phyloP scores from a whole-genome alignment of 2,888 invertebrate genomes.

The Tetropium fuscum region DNA sequence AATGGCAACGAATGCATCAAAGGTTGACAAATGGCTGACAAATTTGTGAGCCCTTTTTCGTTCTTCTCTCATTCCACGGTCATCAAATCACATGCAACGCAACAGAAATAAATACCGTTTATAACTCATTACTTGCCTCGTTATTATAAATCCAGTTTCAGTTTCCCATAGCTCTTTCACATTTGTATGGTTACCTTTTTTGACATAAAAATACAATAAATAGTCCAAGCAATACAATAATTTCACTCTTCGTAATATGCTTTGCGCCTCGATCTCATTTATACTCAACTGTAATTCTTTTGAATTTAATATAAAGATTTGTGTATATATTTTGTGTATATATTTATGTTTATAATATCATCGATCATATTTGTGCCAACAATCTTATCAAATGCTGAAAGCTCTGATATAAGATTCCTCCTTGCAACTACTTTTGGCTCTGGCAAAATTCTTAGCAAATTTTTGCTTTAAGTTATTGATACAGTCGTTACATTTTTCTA shows the following conservation, averaged over 20 bases:
- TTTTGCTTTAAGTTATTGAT: not conserved
- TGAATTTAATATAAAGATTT: conserved; percentile 1
- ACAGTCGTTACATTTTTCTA: not conserved
- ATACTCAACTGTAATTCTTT: not conserved
- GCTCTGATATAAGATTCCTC: not conserved
- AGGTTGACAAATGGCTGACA: no score
- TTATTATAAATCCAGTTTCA: no score
- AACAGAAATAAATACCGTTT: no score
- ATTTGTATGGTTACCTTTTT: conserved; percentile 9
- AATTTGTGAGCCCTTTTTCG: no score
- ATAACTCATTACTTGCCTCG: no score
- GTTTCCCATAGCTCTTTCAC: conserved; percentile 5
- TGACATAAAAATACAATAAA: not conserved
- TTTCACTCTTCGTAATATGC: not conserved
- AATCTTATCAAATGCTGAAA: not conserved
- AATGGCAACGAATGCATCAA: no score
- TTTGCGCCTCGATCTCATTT: conserved; percentile 1
- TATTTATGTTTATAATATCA: not conserved
- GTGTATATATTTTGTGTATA: no score
- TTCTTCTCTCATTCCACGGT: no score
- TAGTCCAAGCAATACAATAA: conserved; percentile 1
- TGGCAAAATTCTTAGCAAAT: not conserved
- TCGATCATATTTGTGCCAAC: not conserved
- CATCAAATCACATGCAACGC: no score
- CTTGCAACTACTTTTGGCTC: not conserved